Evolutionary conservation across 2,888 invertebrate genomes (phyloP).

Genomic region (Sipha maydis): DNA sequence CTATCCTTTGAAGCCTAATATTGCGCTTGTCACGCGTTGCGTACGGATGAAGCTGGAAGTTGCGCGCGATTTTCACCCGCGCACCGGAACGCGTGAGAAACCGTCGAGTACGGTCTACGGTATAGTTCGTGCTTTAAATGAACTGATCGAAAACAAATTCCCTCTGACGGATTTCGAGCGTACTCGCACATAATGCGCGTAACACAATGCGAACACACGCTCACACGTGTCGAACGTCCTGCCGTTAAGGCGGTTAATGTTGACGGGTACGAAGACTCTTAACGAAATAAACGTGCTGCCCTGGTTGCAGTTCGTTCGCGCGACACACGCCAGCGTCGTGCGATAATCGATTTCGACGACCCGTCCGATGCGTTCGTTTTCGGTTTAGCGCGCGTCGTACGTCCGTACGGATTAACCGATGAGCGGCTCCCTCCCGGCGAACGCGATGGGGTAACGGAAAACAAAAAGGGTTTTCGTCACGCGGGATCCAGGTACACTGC

Average conservation of each 20-base stretch:
- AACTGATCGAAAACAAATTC: no score
- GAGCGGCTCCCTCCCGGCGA: slow-evolving; percentile 23
- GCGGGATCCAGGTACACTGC: no score
- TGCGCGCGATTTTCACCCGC: no score
- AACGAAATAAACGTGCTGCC: background rate
- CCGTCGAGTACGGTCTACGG: no score
- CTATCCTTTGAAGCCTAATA: no score
- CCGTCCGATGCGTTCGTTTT: slow-evolving; percentile 12
- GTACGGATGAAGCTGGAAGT: no score
- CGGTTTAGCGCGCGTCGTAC: background rate
- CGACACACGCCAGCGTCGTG: background rate
- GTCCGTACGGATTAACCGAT: slow-evolving; percentile 36
- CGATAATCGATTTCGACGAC: no score
- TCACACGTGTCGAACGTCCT: background rate
- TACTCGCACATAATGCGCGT: no score
- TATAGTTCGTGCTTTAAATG: no score
- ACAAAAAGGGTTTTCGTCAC: background rate
- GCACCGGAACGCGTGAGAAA: no score
- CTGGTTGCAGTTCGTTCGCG: no score
- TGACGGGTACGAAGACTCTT: background rate
- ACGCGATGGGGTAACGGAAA: background rate
- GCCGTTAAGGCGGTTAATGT: background rate
- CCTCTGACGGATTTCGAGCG: background rate
- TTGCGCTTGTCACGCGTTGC: no score
- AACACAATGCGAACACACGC: background rate